A percentile compares a stretch with the other conserved stretches of the same genome.
Conservation (phyloP, 2,113 vertebrate species). For the Cavia aperea region DNA sequence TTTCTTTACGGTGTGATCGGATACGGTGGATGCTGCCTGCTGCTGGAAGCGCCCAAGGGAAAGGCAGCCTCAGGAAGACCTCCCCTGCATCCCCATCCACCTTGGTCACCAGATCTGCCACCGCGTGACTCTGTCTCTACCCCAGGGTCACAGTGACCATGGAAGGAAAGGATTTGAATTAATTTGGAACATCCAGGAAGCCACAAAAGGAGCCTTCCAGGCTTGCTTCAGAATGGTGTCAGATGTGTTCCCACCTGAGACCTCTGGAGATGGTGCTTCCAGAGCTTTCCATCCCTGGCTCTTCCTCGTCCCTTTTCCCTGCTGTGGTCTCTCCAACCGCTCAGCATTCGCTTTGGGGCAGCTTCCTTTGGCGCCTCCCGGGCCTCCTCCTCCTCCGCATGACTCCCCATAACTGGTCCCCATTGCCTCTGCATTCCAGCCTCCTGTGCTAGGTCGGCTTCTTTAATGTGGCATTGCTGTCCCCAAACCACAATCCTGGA, state of each 20-base stretch:
- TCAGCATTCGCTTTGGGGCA: not conserved
- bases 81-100: not conserved
- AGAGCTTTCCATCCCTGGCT: not conserved
- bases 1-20: not conserved
- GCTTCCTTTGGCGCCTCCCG: rapidly evolving
- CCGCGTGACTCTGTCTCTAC: not conserved
- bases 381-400: not conserved
- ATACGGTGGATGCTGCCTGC: no score
- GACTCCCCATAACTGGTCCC: not conserved
- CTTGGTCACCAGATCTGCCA: not conserved
- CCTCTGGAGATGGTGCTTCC: not conserved
- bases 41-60: not conserved
- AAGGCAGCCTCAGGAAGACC: not conserved
- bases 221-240: not conserved
- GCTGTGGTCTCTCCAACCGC: no score
- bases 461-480: no score
- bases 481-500: not conserved
- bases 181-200: not conserved
- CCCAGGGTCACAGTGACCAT: not conserved
- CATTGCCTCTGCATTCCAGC: no score
- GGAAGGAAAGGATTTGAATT: not conserved
- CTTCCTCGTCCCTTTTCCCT: not conserved
- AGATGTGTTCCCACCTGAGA: no score
- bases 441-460: rapidly evolving
- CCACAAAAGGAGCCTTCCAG: not conserved